Evolutionary conservation across 2,797 vertebrate genomes (phyloP), one percentile per base, ranked within the genome.

Genomic region (Poecilia gillii): DNA sequence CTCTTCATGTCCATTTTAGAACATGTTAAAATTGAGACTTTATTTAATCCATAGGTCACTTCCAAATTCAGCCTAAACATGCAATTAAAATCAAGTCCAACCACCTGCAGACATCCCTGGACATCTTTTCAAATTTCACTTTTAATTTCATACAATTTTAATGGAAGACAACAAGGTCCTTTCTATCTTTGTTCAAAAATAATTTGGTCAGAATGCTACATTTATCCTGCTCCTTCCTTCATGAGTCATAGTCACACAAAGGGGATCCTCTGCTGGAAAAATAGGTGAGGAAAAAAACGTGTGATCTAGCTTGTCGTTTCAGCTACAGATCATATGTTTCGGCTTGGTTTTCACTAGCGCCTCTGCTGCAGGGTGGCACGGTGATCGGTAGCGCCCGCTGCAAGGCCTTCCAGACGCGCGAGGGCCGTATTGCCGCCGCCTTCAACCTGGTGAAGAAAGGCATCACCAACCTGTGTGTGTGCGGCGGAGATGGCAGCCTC

Each of bases 401-500:
- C 90, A 97, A 98, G 88, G 94, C 95, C 53, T 99, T 99, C 92
- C 97, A 93, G 43, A 97, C 96, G 0, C 94, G 97, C 0, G 97
- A 97, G 0, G 98, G 98, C 0, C 95, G 98, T 45, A 93, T 97
- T 20, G 87, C 93, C 0, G 97, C 98, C 0, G 97, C 98, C 77
- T 96, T 94, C 78, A 98, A 99, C 94, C 95, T 99, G 80, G 96
- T 99, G 33, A 95, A 97, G 75, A 97, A 96, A 0, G 96, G 97
- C 87, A 98, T 99, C 95, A 97, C 97, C 92, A 99, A 99, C 94
- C 94, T 99, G 85, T 99, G 98, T 0, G 98, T 99, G 88, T 99
- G 99, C 0, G 98, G 98, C 0, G 98, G 98, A 0, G 98, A 99
- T 0, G 98, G 98, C 93, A 99, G 98, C 93, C 97, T 99, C 80